Conservation (phyloP, 2,797 vertebrate species). For the Hydrophis major region DNA sequence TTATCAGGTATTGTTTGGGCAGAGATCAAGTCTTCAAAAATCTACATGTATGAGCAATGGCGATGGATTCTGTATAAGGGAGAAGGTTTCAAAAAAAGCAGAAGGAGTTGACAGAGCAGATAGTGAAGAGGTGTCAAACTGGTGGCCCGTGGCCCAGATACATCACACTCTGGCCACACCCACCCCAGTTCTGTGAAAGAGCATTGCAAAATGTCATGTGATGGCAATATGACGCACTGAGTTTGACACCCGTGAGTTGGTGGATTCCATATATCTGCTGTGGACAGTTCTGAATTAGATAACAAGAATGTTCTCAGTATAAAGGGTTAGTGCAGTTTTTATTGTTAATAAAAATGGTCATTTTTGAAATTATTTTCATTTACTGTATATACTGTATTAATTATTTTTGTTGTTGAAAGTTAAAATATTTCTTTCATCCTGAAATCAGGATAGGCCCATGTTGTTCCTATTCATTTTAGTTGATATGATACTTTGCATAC, state of each 20-base stretch:
- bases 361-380: background rate
- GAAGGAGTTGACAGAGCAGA: background rate
- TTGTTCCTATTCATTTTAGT: background rate
- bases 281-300: background rate
- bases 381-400: background rate
- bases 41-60: background rate
- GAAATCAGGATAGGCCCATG: background rate
- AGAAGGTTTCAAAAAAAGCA: background rate
- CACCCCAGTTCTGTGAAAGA: background rate
- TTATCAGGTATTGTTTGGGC: background rate
- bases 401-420: background rate
- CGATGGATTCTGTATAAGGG: background rate
- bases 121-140: background rate
- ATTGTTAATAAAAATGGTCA: background rate
- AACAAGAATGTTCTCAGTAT: background rate
- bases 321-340: background rate
- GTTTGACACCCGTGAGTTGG: background rate
- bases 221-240: background rate
- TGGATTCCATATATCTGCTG: background rate
- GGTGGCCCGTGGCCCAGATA: background rate
- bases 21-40: background rate
- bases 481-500: background rate
- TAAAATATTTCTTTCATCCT: background rate
- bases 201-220: background rate
- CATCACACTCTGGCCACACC: rapidly evolving